Percentiles rank a stretch among this genome's conserved stretches.
These are phyloP conservation scores for Cerastis leucographa DNA, from an alignment of 2,888 invertebrate species.

Conservation along the genomic window DNA sequence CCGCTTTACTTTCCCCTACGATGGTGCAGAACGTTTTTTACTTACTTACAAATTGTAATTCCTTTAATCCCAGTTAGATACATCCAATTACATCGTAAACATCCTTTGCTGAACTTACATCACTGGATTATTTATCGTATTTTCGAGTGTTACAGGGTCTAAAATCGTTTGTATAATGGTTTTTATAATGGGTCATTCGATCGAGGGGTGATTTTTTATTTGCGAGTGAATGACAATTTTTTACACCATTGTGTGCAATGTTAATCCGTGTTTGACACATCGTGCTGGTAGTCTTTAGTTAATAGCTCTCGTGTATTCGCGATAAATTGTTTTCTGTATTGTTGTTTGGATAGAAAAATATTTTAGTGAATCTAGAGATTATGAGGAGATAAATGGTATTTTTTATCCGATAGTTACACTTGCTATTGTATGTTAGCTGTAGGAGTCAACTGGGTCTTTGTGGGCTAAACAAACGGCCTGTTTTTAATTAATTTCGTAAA, in stretches of 20 bases:
- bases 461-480: background rate
- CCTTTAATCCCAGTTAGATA: slow-evolving; percentile 89
- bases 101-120: slow-evolving; percentile 63
- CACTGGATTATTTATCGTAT: slow-evolving; percentile 58
- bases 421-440: slow-evolving; percentile 7
- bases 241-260: slow-evolving; percentile 85
- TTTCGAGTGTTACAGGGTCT: slow-evolving; percentile 44
- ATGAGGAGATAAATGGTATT: slow-evolving; percentile 22
- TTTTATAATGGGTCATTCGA: slow-evolving; percentile 65
- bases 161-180: slow-evolving; percentile 59
- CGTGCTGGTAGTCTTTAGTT: slow-evolving; percentile 84
- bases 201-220: slow-evolving; percentile 80
- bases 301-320: slow-evolving; percentile 81
- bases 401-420: background rate
- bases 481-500: slow-evolving; percentile 16
- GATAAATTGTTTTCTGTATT: slow-evolving; percentile 78
- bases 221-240: slow-evolving; percentile 85
- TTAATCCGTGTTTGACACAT: slow-evolving; percentile 89
- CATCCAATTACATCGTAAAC: slow-evolving; percentile 88
- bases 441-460: slow-evolving; percentile 21
- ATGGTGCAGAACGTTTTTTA: slow-evolving; percentile 82
- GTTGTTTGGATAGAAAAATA: slow-evolving; percentile 69
- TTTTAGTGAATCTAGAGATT: slow-evolving; percentile 64
- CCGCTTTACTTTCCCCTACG: slow-evolving; percentile 75
- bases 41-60: slow-evolving; percentile 88